Evolutionary conservation across 1,140 invertebrate genomes (phyloP).

Genomic region (Macrostomum lignano): DNA sequence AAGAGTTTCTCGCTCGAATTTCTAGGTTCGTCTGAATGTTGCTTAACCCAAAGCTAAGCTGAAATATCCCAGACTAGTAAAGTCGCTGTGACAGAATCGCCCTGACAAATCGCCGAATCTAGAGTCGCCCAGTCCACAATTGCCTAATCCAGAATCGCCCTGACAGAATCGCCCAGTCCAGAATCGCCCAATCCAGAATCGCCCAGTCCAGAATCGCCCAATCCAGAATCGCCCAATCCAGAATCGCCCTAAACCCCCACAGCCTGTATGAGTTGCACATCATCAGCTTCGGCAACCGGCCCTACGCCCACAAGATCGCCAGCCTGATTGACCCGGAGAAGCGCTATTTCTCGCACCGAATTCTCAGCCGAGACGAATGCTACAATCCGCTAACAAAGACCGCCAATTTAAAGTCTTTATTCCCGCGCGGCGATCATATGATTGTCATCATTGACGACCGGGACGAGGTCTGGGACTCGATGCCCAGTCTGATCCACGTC

Average conservation of each 20-base stretch:
- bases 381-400: slow-evolving; percentile 81
- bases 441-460: slow-evolving; percentile 96
- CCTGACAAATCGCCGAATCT: no score
- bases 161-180: no score
- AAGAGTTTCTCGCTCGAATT: slow-evolving; percentile 53
- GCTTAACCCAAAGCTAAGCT: no score
- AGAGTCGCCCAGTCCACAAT: no score
- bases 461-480: slow-evolving; percentile 91
- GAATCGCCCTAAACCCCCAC: no score
- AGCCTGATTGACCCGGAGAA: slow-evolving; percentile 57
- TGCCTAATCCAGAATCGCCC: no score
- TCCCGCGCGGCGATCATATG: slow-evolving; percentile 86
- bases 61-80: no score
- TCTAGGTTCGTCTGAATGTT: no score
- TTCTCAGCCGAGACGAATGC: slow-evolving; percentile 85
- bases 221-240: no score
- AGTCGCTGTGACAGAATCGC: no score
- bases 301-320: slow-evolving; percentile 86
- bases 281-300: slow-evolving; percentile 78
- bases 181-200: no score
- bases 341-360: slow-evolving; percentile 67
- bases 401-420: slow-evolving; percentile 82
- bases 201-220: no score
- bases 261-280: slow-evolving; percentile 91
- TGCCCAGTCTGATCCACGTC: slow-evolving; percentile 72